A percentile compares a stretch with the other conserved stretches of the same genome.
phyloP scores from a whole-genome alignment of 2,797 vertebrate genomes.

The Ptychobarbus kaznakovi region DNA sequence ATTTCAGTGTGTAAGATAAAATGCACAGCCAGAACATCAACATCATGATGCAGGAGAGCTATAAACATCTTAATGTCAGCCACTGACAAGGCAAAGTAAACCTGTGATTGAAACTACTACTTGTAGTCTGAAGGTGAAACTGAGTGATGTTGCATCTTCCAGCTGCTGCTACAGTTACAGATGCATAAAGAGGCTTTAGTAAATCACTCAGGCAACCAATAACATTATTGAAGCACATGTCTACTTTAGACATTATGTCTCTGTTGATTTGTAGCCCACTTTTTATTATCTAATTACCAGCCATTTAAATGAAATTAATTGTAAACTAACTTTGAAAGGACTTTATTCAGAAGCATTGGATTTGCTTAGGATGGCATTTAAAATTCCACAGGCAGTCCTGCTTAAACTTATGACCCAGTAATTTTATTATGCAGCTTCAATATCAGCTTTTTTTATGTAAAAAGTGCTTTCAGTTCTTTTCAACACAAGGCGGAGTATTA shows the following conservation, averaged over 20 bases:
- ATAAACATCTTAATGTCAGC: conserved; percentile 19
- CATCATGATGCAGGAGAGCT: conserved; percentile 15
- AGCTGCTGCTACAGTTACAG: conserved; percentile 14
- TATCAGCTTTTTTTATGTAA: neutral
- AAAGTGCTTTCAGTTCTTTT: conserved; percentile 27
- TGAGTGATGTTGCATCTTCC: neutral
- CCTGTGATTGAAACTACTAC: conserved; percentile 9
- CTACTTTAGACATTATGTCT: neutral
- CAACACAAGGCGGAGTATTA: conserved; percentile 62
- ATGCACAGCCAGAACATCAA: neutral
- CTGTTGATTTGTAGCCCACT: conserved; percentile 16
- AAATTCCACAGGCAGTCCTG: neutral
- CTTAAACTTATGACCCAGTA: neutral
- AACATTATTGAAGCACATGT: conserved; percentile 7
- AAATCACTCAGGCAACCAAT: conserved; percentile 9
- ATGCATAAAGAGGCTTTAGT: neutral
- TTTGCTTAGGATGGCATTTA: neutral
- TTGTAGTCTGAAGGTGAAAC: conserved; percentile 5
- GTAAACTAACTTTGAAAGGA: conserved; percentile 4
- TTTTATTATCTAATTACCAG: conserved; percentile 13
- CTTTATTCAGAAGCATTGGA: neutral
- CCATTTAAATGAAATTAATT: neutral
- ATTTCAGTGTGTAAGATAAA: conserved; percentile 16
- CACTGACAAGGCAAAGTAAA: conserved; percentile 23
- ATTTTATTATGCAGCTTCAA: neutral